Evolutionary conservation across 2,888 invertebrate species (phyloP), one percentile per base, ranked within the genome.

Genomic region (Heteromurus nitidus): DNA sequence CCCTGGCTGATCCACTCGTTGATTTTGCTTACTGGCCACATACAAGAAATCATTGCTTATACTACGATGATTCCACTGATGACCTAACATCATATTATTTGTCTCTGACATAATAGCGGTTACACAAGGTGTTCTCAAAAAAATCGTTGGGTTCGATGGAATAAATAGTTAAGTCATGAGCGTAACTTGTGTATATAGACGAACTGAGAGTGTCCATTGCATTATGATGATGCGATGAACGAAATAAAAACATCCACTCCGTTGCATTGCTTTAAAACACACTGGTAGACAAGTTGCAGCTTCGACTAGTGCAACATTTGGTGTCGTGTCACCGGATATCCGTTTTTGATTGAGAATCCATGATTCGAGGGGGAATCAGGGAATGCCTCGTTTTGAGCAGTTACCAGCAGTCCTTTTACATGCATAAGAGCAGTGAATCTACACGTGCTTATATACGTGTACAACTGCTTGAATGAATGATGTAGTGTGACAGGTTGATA

Each of bases 251-350:
- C n/a, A 11, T n/a, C 5, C 13, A 13, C 11, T 47, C 47, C n/a
- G 3, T 16, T 47, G 3, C n/a, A n/a, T 47, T 47, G 47, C 47
- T 13, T 47, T 47, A 16, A n/a, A 47, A 47, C 47, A 47, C 47
- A 47, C 47, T n/a, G 3, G 22, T 30, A n/a, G n/a, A 53, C 18
- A 60, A 60, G 26, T 60, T 42, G 53, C 36, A 68, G 53, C n/a
- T n/a, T n/a, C n/a, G n/a, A n/a, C n/a, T n/a, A n/a, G 13, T 42
- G 83, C 84, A 86, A 82, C 85, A 86, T 85, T 82, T 85, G 85
- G 79, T 84, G 76, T 70, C 75, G 77, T 86, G 85, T 85, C 86
- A 85, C 87, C 87, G 87, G 87, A 87, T 87, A 86, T 87, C 87
- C 87, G 86, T 84, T 86, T 86, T 85, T 87, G 87, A 87, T 86